These are phyloP conservation scores for Sapayoa aenigma DNA, from an alignment of 2,113 vertebrate species.

Conservation along the genomic window DNA sequence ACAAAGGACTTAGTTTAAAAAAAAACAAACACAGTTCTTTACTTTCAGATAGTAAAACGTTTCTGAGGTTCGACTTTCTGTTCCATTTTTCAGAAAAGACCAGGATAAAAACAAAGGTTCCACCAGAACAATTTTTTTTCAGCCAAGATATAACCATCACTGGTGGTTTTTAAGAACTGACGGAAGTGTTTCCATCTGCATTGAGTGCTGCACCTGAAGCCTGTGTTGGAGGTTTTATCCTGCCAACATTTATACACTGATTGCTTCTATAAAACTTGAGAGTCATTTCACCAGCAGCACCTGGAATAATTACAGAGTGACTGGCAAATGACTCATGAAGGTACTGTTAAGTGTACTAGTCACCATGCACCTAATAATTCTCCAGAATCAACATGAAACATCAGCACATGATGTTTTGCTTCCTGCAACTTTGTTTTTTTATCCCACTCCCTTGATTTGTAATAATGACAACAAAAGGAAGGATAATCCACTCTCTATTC, in stretches of 20 bases:
- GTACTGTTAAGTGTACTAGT: slow-evolving; percentile 73
- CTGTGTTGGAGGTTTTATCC: slow-evolving; percentile 53
- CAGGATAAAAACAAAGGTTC: slow-evolving; percentile 2
- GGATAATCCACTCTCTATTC: slow-evolving; percentile 54
- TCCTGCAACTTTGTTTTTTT: slow-evolving; percentile 66
- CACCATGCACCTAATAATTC: slow-evolving; percentile 70
- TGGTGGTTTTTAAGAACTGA: slow-evolving; percentile 46
- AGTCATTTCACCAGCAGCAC: slow-evolving; percentile 76
- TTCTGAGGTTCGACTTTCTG: background rate
- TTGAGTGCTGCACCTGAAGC: slow-evolving; percentile 71
- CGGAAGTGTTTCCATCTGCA: slow-evolving; percentile 64
- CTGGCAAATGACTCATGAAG: slow-evolving; percentile 73
- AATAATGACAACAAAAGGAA: slow-evolving; percentile 71
- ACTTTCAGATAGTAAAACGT: background rate
- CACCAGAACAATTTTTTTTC: background rate
- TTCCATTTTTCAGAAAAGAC: background rate
- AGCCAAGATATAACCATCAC: slow-evolving; percentile 30
- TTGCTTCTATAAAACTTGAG: slow-evolving; percentile 75
- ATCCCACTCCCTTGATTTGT: slow-evolving; percentile 51
- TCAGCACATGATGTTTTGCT: slow-evolving; percentile 65
- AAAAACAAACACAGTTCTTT: background rate
- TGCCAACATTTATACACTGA: slow-evolving; percentile 74
- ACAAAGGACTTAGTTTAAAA: background rate
- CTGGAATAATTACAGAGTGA: slow-evolving; percentile 82
- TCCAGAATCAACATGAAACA: slow-evolving; percentile 59